phyloP scores from a whole-genome alignment of 92 coral and sea anemone species.

The Epizoanthus scotinus region DNA sequence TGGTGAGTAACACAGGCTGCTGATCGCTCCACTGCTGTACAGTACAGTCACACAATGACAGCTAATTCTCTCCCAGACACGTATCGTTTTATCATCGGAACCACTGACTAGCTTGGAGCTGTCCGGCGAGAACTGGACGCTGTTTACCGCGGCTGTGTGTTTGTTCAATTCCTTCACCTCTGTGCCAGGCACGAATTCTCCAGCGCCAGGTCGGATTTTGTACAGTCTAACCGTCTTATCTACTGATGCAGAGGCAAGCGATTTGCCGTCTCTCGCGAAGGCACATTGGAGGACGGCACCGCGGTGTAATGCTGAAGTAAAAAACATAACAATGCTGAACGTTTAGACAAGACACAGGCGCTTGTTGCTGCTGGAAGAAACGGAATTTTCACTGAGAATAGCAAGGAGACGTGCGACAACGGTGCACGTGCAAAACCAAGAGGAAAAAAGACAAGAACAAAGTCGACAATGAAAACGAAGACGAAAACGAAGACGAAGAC shows the following conservation, averaged over 20 bases:
- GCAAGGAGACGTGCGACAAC: too few species aligned
- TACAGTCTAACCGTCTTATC: slow-evolving; percentile 81
- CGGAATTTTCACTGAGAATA: too few species aligned
- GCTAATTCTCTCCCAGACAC: slow-evolving; percentile 71
- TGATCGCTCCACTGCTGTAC: slow-evolving; percentile 58
- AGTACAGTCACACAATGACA: slow-evolving; percentile 60
- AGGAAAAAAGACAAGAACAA: too few species aligned
- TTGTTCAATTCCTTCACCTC: slow-evolving; percentile 60
- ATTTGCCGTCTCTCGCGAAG: slow-evolving; percentile 81
- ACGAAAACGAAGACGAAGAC: too few species aligned
- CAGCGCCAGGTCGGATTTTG: slow-evolving; percentile 85
- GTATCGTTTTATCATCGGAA: slow-evolving; percentile 80
- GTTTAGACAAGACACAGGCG: too few species aligned
- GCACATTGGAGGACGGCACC: slow-evolving; percentile 82
- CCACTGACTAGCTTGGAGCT: slow-evolving; percentile 64
- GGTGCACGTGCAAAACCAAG: too few species aligned
- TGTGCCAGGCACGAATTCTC: slow-evolving; percentile 88
- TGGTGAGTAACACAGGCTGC: slow-evolving; percentile 66
- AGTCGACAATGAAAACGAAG: too few species aligned
- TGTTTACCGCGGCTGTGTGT: slow-evolving; percentile 77
- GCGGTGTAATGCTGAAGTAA: slow-evolving; percentile 72
- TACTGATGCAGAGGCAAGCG: slow-evolving; percentile 81
- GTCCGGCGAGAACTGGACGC: slow-evolving; percentile 75
- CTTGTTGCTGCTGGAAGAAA: too few species aligned
- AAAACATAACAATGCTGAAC: not conserved